phyloP scores from a whole-genome alignment of 2,797 vertebrate species.

The Enteromius afrohamiltoni region DNA sequence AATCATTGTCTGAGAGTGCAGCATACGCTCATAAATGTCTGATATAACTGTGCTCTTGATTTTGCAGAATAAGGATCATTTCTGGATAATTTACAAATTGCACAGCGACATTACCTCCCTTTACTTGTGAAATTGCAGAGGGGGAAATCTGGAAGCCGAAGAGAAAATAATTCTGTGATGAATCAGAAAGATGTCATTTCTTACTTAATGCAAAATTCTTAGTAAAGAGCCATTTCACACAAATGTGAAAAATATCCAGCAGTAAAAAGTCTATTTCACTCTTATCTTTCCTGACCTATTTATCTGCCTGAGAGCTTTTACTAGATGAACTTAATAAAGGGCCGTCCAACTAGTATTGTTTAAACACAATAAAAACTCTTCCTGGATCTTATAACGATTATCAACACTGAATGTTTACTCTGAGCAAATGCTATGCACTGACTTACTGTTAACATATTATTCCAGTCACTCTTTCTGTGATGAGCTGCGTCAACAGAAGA shows the following conservation, averaged over 20 bases:
- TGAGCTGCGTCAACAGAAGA: slow-evolving; percentile 4
- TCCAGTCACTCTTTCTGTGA: neutral
- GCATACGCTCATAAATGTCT: neutral
- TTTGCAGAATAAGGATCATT: neutral
- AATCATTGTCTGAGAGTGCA: neutral
- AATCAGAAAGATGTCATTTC: neutral
- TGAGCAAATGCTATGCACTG: slow-evolving; percentile 3
- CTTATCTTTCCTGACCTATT: neutral
- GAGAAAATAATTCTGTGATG: neutral
- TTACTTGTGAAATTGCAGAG: neutral
- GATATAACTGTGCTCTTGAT: neutral
- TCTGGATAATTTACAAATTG: neutral
- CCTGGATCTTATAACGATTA: slow-evolving; percentile 38
- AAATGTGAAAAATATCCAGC: neutral
- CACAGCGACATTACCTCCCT: neutral
- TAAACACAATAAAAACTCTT: slow-evolving; percentile 42
- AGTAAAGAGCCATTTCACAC: neutral
- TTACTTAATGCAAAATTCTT: neutral
- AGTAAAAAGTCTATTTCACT: neutral
- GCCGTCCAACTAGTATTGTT: slow-evolving; percentile 21
- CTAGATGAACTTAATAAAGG: neutral
- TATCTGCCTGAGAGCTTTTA: neutral
- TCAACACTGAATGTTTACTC: slow-evolving; percentile 1
- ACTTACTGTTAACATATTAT: neutral
- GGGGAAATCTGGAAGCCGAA: neutral